These are phyloP conservation scores for Thunnus thynnus DNA, from an alignment of 2,113 vertebrate genomes.

Conservation along the genomic window DNA sequence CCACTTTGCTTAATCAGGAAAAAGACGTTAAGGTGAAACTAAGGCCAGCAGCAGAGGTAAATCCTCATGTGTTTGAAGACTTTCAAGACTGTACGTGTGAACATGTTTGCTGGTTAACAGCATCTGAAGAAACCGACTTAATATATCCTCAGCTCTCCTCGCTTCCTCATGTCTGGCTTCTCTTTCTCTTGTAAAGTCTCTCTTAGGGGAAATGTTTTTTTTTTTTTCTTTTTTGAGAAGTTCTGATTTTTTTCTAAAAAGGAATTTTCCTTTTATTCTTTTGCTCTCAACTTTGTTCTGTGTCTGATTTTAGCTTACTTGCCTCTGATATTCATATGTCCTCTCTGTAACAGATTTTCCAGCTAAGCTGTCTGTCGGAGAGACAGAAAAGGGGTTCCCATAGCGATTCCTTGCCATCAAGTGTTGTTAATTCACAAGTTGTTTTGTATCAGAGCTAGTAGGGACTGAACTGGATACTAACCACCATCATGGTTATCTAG, in stretches of 20 bases:
- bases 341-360: neutral
- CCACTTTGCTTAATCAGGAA: neutral
- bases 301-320: neutral
- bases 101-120: neutral
- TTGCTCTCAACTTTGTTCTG: neutral
- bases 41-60: neutral
- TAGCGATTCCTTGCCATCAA: neutral
- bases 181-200: neutral
- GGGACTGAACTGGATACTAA: neutral
- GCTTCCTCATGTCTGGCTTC: neutral
- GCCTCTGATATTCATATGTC: constrained; percentile 26
- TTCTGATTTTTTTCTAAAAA: neutral
- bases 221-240: constrained; percentile 1
- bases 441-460: neutral
- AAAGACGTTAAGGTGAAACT: constrained; percentile 4
- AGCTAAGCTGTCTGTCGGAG: neutral
- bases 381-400: neutral
- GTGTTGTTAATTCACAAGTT: neutral
- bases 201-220: neutral
- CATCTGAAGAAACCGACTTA: constrained; percentile 1
- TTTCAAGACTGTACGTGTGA: neutral
- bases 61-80: neutral
- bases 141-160: neutral
- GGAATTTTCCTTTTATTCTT: neutral
- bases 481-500: no score